Evolutionary conservation across 2,888 invertebrate genomes (phyloP).

Genomic region (Nemotelus pantherinus): DNA sequence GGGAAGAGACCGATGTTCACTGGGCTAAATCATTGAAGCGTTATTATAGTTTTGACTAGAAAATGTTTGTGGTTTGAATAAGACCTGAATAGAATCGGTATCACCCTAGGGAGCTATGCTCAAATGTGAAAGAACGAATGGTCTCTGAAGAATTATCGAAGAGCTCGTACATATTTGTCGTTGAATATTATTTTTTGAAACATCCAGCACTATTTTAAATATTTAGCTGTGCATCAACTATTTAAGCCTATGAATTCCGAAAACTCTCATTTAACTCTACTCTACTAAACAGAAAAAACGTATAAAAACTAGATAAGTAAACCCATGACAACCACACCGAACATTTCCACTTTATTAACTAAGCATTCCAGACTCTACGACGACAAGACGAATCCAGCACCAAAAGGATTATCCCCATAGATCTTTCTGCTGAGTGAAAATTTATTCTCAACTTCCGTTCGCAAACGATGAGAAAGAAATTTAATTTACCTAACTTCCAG

Average conservation of each 20-base stretch:
- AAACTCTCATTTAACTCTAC: too few relatives aligned
- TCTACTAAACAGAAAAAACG: too few relatives aligned
- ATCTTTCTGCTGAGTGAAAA: slow-evolving; percentile 34
- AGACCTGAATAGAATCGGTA: too few relatives aligned
- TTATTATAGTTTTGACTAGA: slow-evolving; percentile 1
- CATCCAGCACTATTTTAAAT: too few relatives aligned
- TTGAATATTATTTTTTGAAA: too few relatives aligned
- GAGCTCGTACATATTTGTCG: too few relatives aligned
- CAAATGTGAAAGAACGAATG: too few relatives aligned
- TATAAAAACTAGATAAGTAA: too few relatives aligned
- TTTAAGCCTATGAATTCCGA: too few relatives aligned
- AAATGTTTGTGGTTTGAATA: not conserved
- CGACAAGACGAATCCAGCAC: not conserved
- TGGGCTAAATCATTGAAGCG: slow-evolving; percentile 21
- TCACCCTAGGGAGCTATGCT: too few relatives aligned
- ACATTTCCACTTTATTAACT: not conserved
- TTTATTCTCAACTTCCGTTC: slow-evolving; percentile 36
- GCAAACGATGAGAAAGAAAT: slow-evolving; percentile 44
- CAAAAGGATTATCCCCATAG: slow-evolving; percentile 35
- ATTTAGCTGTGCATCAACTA: too few relatives aligned
- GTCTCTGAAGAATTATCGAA: too few relatives aligned
- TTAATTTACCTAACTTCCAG: slow-evolving; percentile 50
- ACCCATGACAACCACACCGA: not conserved
- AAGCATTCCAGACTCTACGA: not conserved
- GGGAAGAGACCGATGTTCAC: not conserved